These are phyloP conservation scores for Drosophila malerkotliana DNA, from an alignment of 1,140 invertebrate genomes.

Conservation along the genomic window DNA sequence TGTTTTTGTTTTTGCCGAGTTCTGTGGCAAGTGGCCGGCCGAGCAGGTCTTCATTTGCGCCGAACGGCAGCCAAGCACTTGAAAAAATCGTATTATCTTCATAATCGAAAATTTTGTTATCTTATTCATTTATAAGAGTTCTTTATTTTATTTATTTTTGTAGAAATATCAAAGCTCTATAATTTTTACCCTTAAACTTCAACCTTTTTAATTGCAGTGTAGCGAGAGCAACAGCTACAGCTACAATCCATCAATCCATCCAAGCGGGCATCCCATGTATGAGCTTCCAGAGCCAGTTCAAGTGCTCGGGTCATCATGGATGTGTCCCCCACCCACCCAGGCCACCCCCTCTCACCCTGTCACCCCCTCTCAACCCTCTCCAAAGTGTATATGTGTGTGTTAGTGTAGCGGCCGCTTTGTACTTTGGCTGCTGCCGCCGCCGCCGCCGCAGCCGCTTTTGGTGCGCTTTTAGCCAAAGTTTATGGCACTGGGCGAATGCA, in stretches of 20 bases:
- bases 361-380: not conserved
- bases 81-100: not conserved
- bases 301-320: slow-evolving; percentile 73
- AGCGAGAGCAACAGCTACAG: slow-evolving; percentile 33
- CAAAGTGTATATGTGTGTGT: slow-evolving; percentile 13
- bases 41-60: slow-evolving; percentile 77
- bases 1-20: slow-evolving; percentile 5
- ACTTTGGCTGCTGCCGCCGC: slow-evolving; percentile 64
- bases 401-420: slow-evolving; percentile 36
- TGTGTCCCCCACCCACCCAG: slow-evolving; percentile 33
- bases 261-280: slow-evolving; percentile 42
- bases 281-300: slow-evolving; percentile 63
- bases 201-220: not conserved
- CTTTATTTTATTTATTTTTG: not conserved
- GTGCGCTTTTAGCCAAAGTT: slow-evolving; percentile 78
- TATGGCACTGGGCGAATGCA: slow-evolving; percentile 78
- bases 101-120: not conserved
- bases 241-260: slow-evolving; percentile 79
- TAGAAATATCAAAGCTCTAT: too few species aligned
- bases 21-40: slow-evolving; percentile 54
- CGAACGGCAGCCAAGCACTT: slow-evolving; percentile 44
- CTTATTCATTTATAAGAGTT: not conserved
- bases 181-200: too few species aligned
- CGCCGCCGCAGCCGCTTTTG: slow-evolving; percentile 69
- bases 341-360: slow-evolving; percentile 18